phyloP scores from a whole-genome alignment of 2,888 invertebrate genomes.

The Chalcis sispes region DNA sequence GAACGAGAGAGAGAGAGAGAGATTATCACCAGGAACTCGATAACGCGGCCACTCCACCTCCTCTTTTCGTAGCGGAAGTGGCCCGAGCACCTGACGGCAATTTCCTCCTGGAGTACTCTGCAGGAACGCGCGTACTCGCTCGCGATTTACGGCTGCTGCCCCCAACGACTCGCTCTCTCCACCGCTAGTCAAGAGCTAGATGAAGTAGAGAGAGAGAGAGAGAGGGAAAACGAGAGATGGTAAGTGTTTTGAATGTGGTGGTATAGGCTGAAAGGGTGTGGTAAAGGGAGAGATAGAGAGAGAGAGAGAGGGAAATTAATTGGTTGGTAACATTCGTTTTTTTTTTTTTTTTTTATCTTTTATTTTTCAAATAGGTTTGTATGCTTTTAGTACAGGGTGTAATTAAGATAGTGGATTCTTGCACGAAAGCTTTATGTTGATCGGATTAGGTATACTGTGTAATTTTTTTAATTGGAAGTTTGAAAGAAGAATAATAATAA shows the following conservation, averaged over 20 bases:
- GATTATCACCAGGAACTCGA: constrained; percentile 70
- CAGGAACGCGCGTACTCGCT: constrained; percentile 43
- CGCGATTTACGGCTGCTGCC: constrained; percentile 52
- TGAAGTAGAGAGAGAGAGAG: constrained; percentile 4
- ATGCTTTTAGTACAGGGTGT: too few species aligned
- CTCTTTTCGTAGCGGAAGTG: constrained; percentile 63
- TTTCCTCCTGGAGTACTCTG: constrained; percentile 62
- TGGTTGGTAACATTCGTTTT: too few species aligned
- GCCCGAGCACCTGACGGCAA: constrained; percentile 69
- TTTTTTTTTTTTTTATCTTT: too few species aligned
- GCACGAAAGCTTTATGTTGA: too few species aligned
- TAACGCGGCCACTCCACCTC: constrained; percentile 60
- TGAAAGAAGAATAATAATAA: too few species aligned
- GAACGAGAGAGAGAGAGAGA: constrained; percentile 53
- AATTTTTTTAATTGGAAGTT: too few species aligned
- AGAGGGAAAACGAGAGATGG: background rate
- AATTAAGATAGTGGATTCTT: too few species aligned
- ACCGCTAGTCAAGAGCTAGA: too few species aligned
- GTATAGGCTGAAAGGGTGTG: too few species aligned
- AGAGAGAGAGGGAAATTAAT: background rate
- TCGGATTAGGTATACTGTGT: too few species aligned
- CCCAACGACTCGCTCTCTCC: background rate
- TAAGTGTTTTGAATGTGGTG: background rate
- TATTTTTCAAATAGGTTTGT: too few species aligned
- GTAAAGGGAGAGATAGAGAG: too few species aligned